phyloP scores from a whole-genome alignment of 2,113 vertebrate genomes.

The pig (Sus scrofa) region DNA sequence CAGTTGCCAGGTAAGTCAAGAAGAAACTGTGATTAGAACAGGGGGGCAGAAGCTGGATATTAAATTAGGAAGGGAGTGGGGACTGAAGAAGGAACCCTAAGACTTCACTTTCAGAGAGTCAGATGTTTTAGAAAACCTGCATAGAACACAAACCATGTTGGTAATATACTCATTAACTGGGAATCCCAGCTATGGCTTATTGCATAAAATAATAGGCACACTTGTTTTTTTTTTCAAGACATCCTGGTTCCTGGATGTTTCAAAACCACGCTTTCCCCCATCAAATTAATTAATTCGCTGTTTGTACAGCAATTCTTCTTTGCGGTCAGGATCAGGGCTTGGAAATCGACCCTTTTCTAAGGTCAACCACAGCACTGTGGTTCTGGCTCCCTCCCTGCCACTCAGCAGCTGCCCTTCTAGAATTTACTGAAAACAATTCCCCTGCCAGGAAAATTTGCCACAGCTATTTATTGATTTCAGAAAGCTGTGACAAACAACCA shows the following conservation, averaged over 20 bases:
- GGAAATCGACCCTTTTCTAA: conserved; percentile 33
- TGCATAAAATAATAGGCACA: not conserved
- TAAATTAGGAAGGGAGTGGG: not conserved
- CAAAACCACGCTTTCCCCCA: not conserved
- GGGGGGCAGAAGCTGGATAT: not conserved
- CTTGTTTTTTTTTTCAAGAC: not conserved
- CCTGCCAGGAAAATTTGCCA: conserved; percentile 88
- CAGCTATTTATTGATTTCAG: conserved; percentile 88
- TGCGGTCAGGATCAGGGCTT: not conserved
- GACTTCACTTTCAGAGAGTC: not conserved
- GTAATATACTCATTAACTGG: not conserved
- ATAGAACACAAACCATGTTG: not conserved
- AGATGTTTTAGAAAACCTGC: conserved; percentile 11
- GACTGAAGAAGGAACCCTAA: not conserved
- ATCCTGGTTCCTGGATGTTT: not conserved
- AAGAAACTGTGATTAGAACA: not conserved
- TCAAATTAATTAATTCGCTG: not conserved
- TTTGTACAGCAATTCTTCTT: not conserved
- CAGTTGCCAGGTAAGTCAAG: conserved; percentile 21
- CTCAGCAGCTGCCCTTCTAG: conserved; percentile 86
- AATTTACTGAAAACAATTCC: conserved; percentile 89
- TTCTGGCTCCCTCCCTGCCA: conserved; percentile 81
- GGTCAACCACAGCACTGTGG: conserved; percentile 73
- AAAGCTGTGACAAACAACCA: conserved; percentile 87
- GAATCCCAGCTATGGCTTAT: not conserved